Evolutionary conservation across 2,888 invertebrate species (phyloP).

Genomic region (Corbicula japonica): DNA sequence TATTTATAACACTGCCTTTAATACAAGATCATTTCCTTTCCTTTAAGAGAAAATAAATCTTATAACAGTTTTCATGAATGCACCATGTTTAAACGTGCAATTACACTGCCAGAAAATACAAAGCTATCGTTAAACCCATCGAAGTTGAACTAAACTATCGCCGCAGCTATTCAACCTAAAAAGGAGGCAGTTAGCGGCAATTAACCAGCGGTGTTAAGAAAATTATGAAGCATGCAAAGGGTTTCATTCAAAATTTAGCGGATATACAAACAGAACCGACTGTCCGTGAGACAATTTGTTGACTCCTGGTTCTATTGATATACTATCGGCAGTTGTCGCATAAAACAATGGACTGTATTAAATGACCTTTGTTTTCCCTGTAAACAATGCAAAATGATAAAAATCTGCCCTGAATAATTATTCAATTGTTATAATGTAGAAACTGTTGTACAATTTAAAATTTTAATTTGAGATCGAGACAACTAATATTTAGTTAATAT

Average conservation of each 20-base stretch:
- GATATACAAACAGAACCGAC: constrained; percentile 3
- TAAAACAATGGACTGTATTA: constrained; percentile 13
- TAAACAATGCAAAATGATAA: constrained; percentile 6
- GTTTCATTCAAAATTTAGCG: constrained; percentile 17
- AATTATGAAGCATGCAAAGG: constrained; percentile 8
- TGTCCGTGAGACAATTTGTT: constrained; percentile 14
- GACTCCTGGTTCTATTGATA: not conserved
- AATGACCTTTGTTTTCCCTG: not conserved
- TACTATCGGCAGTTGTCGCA: constrained; percentile 5
- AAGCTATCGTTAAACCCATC: constrained; percentile 43
- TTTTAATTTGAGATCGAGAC: too few relatives aligned
- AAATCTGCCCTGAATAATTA: not conserved
- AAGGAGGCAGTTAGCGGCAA: constrained; percentile 37
- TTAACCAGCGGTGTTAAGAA: constrained; percentile 19
- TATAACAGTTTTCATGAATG: constrained; percentile 18
- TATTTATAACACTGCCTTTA: constrained; percentile 12
- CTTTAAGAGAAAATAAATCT: constrained; percentile 30
- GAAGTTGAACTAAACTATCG: constrained; percentile 45
- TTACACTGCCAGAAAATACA: constrained; percentile 35
- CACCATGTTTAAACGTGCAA: constrained; percentile 45
- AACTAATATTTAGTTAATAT: too few relatives aligned
- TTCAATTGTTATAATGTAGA: not conserved
- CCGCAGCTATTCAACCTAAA: constrained; percentile 36
- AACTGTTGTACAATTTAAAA: too few relatives aligned
- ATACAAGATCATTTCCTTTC: constrained; percentile 22